Percentiles rank a stretch among this genome's conserved stretches.
Evolutionary conservation across 2,113 vertebrate genomes (phyloP).

Genomic region (Dermatemys mawii): DNA sequence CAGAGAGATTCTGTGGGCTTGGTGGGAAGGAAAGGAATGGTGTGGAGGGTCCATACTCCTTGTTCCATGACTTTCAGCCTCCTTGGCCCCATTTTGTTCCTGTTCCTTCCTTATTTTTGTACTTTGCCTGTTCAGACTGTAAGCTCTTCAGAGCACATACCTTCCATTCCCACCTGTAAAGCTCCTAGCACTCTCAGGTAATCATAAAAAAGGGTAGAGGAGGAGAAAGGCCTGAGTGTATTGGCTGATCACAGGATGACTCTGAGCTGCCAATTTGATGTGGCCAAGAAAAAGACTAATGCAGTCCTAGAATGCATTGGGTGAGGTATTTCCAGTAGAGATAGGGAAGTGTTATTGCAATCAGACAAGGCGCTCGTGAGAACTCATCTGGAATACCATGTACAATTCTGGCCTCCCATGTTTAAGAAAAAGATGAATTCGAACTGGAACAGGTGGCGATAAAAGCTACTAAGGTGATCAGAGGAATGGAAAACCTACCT

Average conservation of each 20-base stretch:
- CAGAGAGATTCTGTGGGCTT: neutral
- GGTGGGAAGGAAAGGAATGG: fast-evolving
- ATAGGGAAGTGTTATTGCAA: neutral
- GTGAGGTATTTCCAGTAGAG: neutral
- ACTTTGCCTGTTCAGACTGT: fast-evolving
- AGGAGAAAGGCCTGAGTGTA: neutral
- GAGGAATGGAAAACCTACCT: neutral
- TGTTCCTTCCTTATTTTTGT: neutral
- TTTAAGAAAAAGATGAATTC: neutral
- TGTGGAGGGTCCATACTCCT: neutral
- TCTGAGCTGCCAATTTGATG: neutral
- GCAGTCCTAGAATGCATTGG: neutral
- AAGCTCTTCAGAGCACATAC: fast-evolving
- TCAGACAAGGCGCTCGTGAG: neutral
- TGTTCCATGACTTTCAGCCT: no score
- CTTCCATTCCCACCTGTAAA: fast-evolving
- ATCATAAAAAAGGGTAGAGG: neutral
- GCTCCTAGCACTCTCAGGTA: fast-evolving
- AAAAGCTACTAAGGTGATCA: neutral
- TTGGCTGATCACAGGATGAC: neutral
- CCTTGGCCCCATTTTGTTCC: neutral
- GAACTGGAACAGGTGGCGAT: neutral
- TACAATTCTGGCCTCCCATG: neutral
- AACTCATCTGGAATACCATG: neutral
- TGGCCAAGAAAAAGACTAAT: neutral